Conservation (phyloP, 2,797 vertebrate genomes). For the Sitta carolinensis region DNA sequence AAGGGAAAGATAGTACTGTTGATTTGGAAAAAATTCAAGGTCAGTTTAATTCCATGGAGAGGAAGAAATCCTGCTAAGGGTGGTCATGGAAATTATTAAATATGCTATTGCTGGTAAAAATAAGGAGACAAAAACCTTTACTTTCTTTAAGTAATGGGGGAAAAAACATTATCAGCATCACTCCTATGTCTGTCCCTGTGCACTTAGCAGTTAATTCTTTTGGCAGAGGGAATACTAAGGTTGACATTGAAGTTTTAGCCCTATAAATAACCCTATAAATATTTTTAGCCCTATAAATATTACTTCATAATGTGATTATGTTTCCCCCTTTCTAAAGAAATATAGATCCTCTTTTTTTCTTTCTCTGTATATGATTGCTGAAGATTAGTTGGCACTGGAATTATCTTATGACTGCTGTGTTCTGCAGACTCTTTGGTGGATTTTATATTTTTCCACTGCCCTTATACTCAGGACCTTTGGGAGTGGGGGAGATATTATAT, state of each 20-base stretch:
- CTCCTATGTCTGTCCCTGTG: not conserved
- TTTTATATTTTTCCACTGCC: not conserved
- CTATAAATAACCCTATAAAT: too few relatives aligned
- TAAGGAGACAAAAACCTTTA: not conserved
- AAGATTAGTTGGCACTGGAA: not conserved
- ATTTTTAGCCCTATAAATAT: not conserved
- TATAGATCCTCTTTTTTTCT: not conserved
- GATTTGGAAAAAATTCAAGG: not conserved
- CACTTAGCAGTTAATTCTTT: not conserved
- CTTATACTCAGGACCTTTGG: not conserved
- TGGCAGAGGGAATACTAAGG: not conserved
- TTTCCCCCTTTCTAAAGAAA: not conserved
- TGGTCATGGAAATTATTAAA: not conserved
- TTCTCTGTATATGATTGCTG: not conserved
- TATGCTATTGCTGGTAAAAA: not conserved
- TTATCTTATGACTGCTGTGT: not conserved
- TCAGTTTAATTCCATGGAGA: not conserved
- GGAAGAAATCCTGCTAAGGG: not conserved
- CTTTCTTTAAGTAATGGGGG: not conserved
- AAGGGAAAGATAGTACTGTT: not conserved
- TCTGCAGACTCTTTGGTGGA: not conserved
- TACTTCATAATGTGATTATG: not conserved
- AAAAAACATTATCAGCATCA: not conserved
- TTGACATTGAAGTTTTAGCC: not conserved
- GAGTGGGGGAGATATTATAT: rapidly evolving